Conservation (phyloP, 2,113 vertebrate genomes). For the Micronisus gabar region DNA sequence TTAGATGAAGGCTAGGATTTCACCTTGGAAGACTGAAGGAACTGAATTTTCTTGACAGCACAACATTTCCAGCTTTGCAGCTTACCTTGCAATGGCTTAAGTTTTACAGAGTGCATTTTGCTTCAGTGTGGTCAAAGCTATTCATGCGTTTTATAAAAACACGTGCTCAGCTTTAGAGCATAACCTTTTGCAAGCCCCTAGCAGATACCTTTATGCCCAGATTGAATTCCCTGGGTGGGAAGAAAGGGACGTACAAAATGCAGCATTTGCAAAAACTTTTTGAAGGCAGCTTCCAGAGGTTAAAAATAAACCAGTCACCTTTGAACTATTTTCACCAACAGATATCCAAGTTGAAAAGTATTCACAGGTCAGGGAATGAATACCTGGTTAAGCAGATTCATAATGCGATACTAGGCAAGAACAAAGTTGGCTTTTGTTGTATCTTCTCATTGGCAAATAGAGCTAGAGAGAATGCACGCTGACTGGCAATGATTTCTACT, state of each 20-base stretch:
- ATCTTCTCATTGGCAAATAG: neutral
- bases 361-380: neutral
- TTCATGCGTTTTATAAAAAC: neutral
- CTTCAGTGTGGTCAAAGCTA: neutral
- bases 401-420: neutral
- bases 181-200: neutral
- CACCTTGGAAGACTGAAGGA: conserved; percentile 9
- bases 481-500: neutral
- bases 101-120: conserved; percentile 6
- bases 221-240: neutral
- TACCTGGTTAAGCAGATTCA: neutral
- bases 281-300: neutral
- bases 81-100: neutral
- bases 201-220: neutral
- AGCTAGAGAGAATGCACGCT: neutral
- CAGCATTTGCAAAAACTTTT: neutral
- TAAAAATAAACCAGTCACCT: conserved; percentile 21
- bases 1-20: conserved; percentile 31
- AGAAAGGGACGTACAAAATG: neutral
- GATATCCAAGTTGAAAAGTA: neutral
- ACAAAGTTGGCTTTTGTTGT: neutral
- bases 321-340: neutral
- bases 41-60: neutral
- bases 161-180: neutral
- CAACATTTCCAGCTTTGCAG: neutral